Base-by-base conservation (phyloP, 23 tunicate genomes). In the Oikopleura albicans region DNA sequence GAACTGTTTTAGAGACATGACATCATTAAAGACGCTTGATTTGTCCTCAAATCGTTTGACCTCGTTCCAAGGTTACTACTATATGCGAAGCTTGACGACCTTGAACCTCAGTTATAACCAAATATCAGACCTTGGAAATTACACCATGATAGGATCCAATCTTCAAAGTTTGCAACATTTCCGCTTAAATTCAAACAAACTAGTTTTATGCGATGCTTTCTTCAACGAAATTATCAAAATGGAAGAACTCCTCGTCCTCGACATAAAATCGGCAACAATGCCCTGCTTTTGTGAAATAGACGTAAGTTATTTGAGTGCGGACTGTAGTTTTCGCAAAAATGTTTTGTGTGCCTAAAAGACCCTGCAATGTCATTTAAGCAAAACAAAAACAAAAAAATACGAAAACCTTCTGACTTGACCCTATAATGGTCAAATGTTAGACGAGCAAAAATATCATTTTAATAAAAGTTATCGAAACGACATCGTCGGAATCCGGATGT, bases 181-280 rank as follows among this genome's bases (percentile, higher is more conserved):
- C 4, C 27, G 79, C 37, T 29, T 71, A 71, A 71, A 71, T 37
- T 16, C 27, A 2, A 71, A 71, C 35, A 34, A 31, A 37, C 37
- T 71, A 12, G 79, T 71, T 71, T 71, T 71, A 29, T 71, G 79
- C 31, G 79, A 71, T 71, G 79, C 79, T 4, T 71, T 71, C 31
- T 71, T 71, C 79, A 12, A 12, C 79, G 34, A 71, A 71, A 71
- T 71, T 16, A 71, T 4, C 36, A 71, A 29, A 31, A 16, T 71
- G 34, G 37, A 34, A 22, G 4, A 27, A 12, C 2, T 71, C 4
- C 33, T 22, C 28, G 37, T 29, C 2, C 79, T 71, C 4, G 79
- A 71, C 37, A 16, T 71, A 71, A 71, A 71, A 71, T 29, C 27
- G 35, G 79, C 79, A 71, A 71, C 2, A 4, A 71, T 71, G 33